phyloP scores from a whole-genome alignment of 23 tunicate species.

The Clavelina lepadiformis region DNA sequence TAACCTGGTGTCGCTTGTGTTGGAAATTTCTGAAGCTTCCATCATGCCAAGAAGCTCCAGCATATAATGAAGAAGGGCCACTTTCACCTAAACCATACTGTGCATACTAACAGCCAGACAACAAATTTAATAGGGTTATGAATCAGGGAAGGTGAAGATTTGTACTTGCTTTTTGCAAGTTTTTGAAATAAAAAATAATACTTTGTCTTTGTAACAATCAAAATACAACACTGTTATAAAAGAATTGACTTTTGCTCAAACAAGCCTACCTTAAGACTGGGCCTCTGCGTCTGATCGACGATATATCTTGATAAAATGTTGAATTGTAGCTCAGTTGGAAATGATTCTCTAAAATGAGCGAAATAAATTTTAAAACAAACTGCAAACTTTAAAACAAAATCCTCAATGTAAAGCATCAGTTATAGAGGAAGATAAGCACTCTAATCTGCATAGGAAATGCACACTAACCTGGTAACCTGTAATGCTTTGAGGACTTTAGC shows the following conservation, averaged over 20 bases:
- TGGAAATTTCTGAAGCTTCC: constrained; percentile 56
- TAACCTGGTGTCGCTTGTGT: constrained; percentile 78
- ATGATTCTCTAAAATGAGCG: constrained; percentile 34
- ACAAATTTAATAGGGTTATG: background rate
- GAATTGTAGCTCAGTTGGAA: constrained; percentile 74
- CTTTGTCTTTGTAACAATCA: too few species aligned
- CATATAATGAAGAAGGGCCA: constrained; percentile 65
- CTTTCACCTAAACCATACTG: constrained; percentile 74
- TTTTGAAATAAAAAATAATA: too few species aligned
- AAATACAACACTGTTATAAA: background rate
- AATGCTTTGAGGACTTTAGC: constrained; percentile 78
- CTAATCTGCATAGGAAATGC: too few species aligned
- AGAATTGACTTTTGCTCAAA: background rate
- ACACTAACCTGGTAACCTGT: constrained; percentile 58
- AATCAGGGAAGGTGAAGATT: too few species aligned
- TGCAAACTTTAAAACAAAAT: background rate
- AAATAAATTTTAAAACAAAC: background rate
- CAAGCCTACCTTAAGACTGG: constrained; percentile 81
- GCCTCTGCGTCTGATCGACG: constrained; percentile 86
- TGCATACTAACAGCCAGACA: too few species aligned
- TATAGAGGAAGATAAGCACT: too few species aligned
- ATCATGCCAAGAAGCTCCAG: constrained; percentile 62
- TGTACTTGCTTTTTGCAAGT: too few species aligned
- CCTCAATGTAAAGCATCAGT: background rate
- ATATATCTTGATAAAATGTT: constrained; percentile 82